Evolutionary conservation across 2,113 vertebrate species (phyloP), one percentile per base, ranked within the genome.

Genomic region (Acrocephalus arundinaceus): DNA sequence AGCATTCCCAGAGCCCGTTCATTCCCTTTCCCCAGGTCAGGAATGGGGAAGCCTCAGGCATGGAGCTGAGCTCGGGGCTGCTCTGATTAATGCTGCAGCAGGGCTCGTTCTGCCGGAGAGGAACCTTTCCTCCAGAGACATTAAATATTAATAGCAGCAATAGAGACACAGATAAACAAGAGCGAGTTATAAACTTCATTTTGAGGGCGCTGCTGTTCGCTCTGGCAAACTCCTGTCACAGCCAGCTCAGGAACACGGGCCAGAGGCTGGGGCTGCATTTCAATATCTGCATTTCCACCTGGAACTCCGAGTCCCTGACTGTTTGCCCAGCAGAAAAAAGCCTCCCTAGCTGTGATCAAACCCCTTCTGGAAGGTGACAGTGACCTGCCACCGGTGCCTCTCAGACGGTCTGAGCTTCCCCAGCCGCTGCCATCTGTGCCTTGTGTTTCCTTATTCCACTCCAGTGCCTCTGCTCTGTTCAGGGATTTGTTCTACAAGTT

Each of bases 111-210:
- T 81, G 94, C 96, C 45, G 62, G 93, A 94, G 51, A 94, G 74
- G 37, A 52, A 7, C 92, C 76, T 85, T 96, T 92, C 81, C 97
- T 96, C 90, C 15, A 48, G 95, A 96, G 92, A 94, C 95, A 83
- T 98, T 94, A 97, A 97, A 96, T 97, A 98, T 97, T 97, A 97
- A 98, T 74, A 85, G 87, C 91, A 89, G 92, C 96, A 95, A 94
- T 71, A 92, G 95, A 97, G 94, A 93, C 79, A 79, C 85, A 91
- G 94, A 95, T 97, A 97, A 97, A 97, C 96, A 97, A 87, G 93
- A 96, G 88, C 35, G 1, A 96, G 93, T 94, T 94, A 91, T 85
- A 93, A 97, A 96, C 95, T 84, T 96, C 92, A 41, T 96, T 95
- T 82, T 84, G 94, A 96, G 95, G 95, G 89, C 90, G 14, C 9